Conservation (phyloP, 2,113 vertebrate species). For the Copsychus sechellarum region DNA sequence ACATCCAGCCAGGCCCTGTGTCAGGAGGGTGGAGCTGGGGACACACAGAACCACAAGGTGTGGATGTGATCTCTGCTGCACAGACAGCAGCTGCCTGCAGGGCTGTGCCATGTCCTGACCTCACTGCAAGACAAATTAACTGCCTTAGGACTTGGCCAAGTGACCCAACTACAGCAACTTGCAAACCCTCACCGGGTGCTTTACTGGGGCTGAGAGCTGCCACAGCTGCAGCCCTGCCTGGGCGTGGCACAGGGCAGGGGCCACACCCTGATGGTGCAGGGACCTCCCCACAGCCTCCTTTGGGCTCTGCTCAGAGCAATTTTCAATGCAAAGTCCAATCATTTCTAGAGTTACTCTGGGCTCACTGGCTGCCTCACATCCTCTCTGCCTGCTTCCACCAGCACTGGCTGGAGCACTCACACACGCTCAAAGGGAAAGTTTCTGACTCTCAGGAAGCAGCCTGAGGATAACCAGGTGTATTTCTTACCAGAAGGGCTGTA, state of each 20-base stretch:
- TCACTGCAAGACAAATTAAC: background rate
- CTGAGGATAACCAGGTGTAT: background rate
- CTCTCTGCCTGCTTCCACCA: background rate
- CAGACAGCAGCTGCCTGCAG: background rate
- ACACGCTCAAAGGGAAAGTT: fast-evolving
- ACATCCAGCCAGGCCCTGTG: fast-evolving
- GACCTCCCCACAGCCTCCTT: background rate
- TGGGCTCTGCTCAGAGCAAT: background rate
- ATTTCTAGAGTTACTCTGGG: background rate
- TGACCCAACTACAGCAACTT: background rate
- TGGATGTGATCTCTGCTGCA: background rate
- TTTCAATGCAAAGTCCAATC: background rate
- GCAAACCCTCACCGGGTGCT: background rate
- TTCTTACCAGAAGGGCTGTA: background rate
- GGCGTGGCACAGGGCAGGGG: background rate
- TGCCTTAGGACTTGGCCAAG: background rate
- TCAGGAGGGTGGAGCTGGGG: background rate
- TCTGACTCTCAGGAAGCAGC: background rate
- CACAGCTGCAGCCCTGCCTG: fast-evolving
- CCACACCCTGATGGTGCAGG: background rate
- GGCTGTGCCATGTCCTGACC: fast-evolving
- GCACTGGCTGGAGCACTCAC: background rate
- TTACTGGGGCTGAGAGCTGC: background rate
- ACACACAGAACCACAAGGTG: fast-evolving
- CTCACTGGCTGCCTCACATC: background rate